These are phyloP conservation scores for Morpho helenor DNA, from an alignment of 2,888 invertebrate genomes.

Conservation along the genomic window DNA sequence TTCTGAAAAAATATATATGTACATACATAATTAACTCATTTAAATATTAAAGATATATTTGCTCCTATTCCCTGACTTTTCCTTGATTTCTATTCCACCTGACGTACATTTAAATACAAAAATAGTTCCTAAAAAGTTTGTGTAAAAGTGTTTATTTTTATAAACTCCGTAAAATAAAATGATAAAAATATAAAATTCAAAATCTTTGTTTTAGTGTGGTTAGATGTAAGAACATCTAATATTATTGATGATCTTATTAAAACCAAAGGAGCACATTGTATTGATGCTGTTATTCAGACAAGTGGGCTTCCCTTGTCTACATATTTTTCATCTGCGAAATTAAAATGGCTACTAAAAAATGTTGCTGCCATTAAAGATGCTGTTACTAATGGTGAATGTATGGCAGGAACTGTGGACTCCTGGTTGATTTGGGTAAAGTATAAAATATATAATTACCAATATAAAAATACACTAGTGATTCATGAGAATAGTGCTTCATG, in stretches of 20 bases:
- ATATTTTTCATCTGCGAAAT: conserved; percentile 97
- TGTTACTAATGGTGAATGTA: conserved; percentile 82
- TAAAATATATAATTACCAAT: conserved; percentile 2
- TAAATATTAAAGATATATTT: too few relatives aligned
- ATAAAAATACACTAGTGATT: not conserved
- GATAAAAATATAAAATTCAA: too few relatives aligned
- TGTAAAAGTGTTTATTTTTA: too few relatives aligned
- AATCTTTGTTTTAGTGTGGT: conserved; percentile 85
- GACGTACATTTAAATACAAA: too few relatives aligned
- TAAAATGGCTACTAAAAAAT: conserved; percentile 96
- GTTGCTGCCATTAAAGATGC: conserved; percentile 86
- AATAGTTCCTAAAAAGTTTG: too few relatives aligned
- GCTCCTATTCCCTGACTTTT: too few relatives aligned
- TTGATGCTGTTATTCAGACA: conserved; percentile 58
- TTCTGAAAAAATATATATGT: too few relatives aligned
- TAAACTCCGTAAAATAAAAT: too few relatives aligned
- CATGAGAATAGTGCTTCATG: too few relatives aligned
- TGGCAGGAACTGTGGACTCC: conserved; percentile 95
- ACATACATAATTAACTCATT: too few relatives aligned
- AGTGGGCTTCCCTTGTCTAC: conserved; percentile 97
- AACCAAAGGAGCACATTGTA: conserved; percentile 57
- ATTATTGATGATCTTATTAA: conserved; percentile 86
- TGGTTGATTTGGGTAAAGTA: conserved; percentile 94
- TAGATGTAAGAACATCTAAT: conserved; percentile 91
- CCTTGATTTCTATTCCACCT: too few relatives aligned